These are phyloP conservation scores for Alouatta palliata DNA, from an alignment of 2,113 vertebrate genomes.

Conservation along the genomic window DNA sequence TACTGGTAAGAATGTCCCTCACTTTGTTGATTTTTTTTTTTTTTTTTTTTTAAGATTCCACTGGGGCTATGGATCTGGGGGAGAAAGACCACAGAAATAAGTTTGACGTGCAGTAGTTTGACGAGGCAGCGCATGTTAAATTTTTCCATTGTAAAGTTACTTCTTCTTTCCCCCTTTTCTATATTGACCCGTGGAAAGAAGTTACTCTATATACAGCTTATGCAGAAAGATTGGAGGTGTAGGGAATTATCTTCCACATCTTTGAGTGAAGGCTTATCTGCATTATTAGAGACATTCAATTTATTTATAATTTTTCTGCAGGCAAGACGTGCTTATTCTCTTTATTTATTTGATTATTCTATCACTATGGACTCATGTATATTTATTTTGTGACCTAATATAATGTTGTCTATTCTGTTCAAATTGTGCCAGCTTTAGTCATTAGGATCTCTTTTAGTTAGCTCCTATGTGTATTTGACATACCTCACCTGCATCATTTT, in stretches of 20 bases:
- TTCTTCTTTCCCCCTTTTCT: not conserved
- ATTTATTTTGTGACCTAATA: not conserved
- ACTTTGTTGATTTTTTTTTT: not conserved
- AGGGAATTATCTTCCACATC: fast-evolving
- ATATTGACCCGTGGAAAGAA: not conserved
- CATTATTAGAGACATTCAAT: not conserved
- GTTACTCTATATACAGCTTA: not conserved
- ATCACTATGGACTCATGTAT: not conserved
- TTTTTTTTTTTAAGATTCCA: not conserved
- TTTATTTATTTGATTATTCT: not conserved
- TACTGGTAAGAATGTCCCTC: not conserved
- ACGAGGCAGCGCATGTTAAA: not conserved
- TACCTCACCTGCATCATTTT: not conserved
- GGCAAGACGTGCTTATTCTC: not conserved
- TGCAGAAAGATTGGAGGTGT: not conserved
- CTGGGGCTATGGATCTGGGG: not conserved
- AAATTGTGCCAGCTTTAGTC: not conserved
- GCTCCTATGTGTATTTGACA: not conserved
- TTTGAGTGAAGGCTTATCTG: not conserved
- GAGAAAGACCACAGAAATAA: not conserved
- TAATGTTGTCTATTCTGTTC: not conserved
- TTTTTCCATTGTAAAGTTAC: not conserved
- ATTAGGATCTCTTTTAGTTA: not conserved
- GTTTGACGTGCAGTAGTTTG: not conserved
- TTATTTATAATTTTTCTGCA: not conserved